Base-by-base conservation (phyloP, 2,797 vertebrate species). In the Silurus lanzhouensis region DNA sequence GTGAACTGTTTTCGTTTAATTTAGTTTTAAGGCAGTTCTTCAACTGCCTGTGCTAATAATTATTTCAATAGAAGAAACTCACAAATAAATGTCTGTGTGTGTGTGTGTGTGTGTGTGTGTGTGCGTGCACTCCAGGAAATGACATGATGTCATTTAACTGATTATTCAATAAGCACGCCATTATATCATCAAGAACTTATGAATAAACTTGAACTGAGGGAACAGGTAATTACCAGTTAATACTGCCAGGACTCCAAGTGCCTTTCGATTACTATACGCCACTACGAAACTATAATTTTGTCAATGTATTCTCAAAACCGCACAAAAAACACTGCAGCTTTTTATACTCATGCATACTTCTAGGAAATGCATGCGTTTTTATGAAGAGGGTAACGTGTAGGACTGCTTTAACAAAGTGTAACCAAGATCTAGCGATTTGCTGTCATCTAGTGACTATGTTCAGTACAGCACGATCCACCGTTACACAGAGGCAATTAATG, bases 401-500 rank as follows among this genome's bases (percentile, higher is more conserved):
- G 74, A 25, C 15, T 76, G 25, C 14, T 8, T 15, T 6, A 75
- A 7, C 2, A 4, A 13, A 76, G 48, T 27, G n/a, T 75, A 57
- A 17, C 52, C 7, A 25, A 10, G 71, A 31, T 12, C 7, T 17
- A 76, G 7, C 25, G 57, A 60, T 75, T 64, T 87, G 52, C 63
- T 87, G 63, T 12, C 83, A 84, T 74, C 86, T 87, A 87, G 71
- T 82, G 86, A 61, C 20, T 52, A 70, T 5, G 22, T 19, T 19
- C 14, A 31, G 57, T 0, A 7, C n/a, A 83, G 55, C 31, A 25
- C 13, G 22, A 25, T 15, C 12, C 10, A 15, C 48, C 13, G 14
- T 74, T 55, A 52, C 14, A 74, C 22, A n/a, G 20, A 15, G 8
- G 7, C 68, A 71, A 12, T 71, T 46, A 71, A 44, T 6, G 6